Evolutionary conservation across 1,140 invertebrate species (phyloP), one percentile per base, ranked within the genome.

Genomic region (Papilio machaon): DNA sequence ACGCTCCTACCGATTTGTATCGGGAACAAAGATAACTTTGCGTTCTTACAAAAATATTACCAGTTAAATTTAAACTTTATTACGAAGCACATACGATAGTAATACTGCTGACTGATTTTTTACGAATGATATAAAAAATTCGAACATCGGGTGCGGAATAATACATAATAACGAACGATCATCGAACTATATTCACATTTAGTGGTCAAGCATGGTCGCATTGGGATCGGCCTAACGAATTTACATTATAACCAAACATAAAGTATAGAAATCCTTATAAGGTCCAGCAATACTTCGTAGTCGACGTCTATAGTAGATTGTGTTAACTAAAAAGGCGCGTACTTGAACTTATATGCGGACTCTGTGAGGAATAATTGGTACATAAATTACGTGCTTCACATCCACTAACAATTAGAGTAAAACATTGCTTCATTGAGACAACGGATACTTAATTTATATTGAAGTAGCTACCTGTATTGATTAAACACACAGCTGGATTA

Each of bases 1-100:
- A 87, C 87, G 85, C 83, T 86, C 76, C 82, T 82, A 85, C 84
- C 87, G 84, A 88, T 88, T 85, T 85, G 86, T 87, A 64, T 77
- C 74, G 38, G 17, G 9, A 38, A 79, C 77, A 79, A 79, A 79
- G 77, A 46, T 79, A 67, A 79, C 58, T 79, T 46, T 79, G 54
- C 77, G 58, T 60, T 67, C 43, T 7, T 64, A 64, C n/a, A 67
- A 47, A 79, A 15, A 79, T 11, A 11, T 30, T n/a, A 64, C 19
- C 58, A 64, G 7, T 78, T 67, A 43, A 79, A 46, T 67, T 67
- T 67, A 43, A 79, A 46, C 58, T 67, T 79, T 79, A 67, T 79
- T 19, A 23, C 38, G 6, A 47, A 67, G 1, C 10, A 1, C 8
- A 67, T 67, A 79, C 17, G 58, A 11, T 19, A n/a, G 9, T 13